phyloP scores from a whole-genome alignment of 2,113 vertebrate genomes.

The Grantiella picta region DNA sequence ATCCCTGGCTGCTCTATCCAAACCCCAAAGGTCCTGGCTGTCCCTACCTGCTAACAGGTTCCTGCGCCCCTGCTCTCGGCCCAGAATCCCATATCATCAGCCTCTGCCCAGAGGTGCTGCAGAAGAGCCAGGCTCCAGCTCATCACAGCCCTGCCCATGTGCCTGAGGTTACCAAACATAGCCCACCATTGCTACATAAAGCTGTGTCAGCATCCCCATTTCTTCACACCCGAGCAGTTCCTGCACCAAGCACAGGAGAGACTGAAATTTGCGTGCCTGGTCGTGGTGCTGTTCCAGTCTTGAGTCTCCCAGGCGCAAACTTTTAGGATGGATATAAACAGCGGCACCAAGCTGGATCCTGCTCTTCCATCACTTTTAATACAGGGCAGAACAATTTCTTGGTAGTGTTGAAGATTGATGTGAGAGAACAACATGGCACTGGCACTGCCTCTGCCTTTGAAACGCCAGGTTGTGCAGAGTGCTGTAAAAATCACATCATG shows the following conservation, averaged over 20 bases:
- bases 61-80: fast-evolving
- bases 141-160: background rate
- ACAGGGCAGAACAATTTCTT: background rate
- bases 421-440: background rate
- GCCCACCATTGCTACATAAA: background rate
- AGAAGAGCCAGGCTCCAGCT: background rate
- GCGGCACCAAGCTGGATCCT: background rate
- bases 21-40: background rate
- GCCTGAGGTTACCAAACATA: background rate
- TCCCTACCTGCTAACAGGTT: background rate
- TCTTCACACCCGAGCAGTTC: fast-evolving
- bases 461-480: background rate
- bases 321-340: background rate
- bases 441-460: background rate
- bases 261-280: fast-evolving
- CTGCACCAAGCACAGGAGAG: background rate
- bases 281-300: background rate
- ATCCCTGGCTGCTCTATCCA: background rate
- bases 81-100: background rate
- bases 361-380: background rate
- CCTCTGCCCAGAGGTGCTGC: background rate
- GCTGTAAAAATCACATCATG: background rate
- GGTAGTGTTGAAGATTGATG: background rate
- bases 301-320: background rate
- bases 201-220: background rate